Base-by-base conservation (phyloP, 35 echinoderm and acorn worm genomes). In the Ophiothrix spiculata region DNA sequence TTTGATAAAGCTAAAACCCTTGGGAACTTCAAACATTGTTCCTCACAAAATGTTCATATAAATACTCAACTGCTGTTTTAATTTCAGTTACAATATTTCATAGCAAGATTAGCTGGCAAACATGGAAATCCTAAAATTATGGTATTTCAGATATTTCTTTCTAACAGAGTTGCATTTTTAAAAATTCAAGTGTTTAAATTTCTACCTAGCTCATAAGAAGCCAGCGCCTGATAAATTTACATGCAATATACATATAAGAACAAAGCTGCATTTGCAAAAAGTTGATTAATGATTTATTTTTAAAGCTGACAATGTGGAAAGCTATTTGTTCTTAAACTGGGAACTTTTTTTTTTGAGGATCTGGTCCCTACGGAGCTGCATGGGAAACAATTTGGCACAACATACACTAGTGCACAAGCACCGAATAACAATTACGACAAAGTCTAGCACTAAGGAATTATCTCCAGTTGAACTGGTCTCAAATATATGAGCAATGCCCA, bases 241-340 rank as follows among this genome's bases (percentile, higher is more conserved):
- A 69, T 69, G 60, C 60, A 69, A 69, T 69, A 69, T 69, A 69
- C 60, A 69, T 28, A 69, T 69, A 69, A 25, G 60, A 69, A 69
- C 60, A 69, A 69, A 69, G 60, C 60, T 69, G 60, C 60, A 69
- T 4, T 69, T 69, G 8, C 10, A 15, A 69, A 69, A 69, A 15
- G 60, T 69, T 69, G 17, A 25, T 69, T 69, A 25, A 10, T 69
- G 3, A 25, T 25, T 69, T 15, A 12, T n/a, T 69, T 69, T 69
- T 69, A 25, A 69, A 69, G 60, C 60, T 69, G 60, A 69, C 60
- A 28, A 15, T 69, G 60, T 69, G 60, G 29, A 69, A 69, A 69
- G 60, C 60, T 69, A 69, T 28, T 25, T 69, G 60, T 25, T n/a
- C n/a, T n/a, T n/a, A 69, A 69, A 28, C 42, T 25, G 60, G 60